Evolutionary conservation across 2,888 invertebrate genomes (phyloP).

Genomic region (Drosophila emarginata): DNA sequence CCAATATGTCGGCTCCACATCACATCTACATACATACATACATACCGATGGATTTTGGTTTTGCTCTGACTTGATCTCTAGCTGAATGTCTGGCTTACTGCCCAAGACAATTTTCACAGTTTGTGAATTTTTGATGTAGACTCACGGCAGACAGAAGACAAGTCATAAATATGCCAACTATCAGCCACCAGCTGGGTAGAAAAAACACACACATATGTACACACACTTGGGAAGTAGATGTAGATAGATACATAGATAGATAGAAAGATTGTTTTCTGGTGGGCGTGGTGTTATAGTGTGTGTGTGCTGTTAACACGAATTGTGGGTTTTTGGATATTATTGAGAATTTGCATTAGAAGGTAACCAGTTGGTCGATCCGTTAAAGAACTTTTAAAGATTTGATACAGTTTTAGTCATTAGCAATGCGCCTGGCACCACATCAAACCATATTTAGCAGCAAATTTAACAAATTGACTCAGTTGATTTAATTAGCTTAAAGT

Average conservation of each 20-base stretch:
- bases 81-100: slow-evolving; percentile 41
- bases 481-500: slow-evolving; percentile 35
- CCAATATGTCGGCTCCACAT: slow-evolving; percentile 38
- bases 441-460: not conserved
- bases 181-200: slow-evolving; percentile 47
- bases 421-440: not conserved
- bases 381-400: slow-evolving; percentile 28
- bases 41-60: not conserved
- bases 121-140: slow-evolving; percentile 7
- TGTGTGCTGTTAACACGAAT: slow-evolving; percentile 52
- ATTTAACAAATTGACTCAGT: not conserved
- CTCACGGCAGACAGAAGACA: slow-evolving; percentile 33
- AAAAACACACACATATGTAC: not conserved
- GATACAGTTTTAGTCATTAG: slow-evolving; percentile 46
- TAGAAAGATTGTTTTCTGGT: slow-evolving; percentile 3
- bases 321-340: slow-evolving; percentile 38
- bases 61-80: not conserved
- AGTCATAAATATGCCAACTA: slow-evolving; percentile 55
- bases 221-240: slow-evolving; percentile 5
- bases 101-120: slow-evolving; percentile 46
- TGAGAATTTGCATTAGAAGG: slow-evolving; percentile 24
- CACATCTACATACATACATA: not conserved
- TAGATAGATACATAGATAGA: too few species aligned
- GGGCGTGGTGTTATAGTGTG: slow-evolving; percentile 13
- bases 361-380: slow-evolving; percentile 7